A percentile compares a stretch with the other conserved stretches of the same genome.
Conservation (phyloP, 1,140 invertebrate species). For the Cyphomyrmex costatus region DNA sequence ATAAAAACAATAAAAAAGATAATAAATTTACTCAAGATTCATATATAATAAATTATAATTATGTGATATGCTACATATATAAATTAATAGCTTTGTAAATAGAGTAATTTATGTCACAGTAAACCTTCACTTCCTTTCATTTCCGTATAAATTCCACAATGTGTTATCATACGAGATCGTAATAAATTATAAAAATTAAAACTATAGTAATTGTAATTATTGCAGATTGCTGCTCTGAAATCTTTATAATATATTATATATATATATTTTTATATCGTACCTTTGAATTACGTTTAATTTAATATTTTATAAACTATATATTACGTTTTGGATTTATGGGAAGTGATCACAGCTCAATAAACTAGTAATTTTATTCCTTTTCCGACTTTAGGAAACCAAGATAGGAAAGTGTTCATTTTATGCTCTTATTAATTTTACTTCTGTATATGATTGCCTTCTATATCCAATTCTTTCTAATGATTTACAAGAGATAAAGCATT, state of each 20-base stretch:
- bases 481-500: neutral
- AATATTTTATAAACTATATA: constrained; percentile 9
- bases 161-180: constrained; percentile 8
- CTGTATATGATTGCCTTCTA: neutral
- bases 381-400: neutral
- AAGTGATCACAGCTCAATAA: constrained; percentile 35
- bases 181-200: constrained; percentile 26
- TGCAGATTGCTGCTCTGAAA: neutral
- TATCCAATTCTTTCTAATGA: neutral
- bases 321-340: constrained; percentile 20
- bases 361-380: constrained; percentile 28
- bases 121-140: constrained; percentile 61
- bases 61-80: neutral
- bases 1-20: neutral
- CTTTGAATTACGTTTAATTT: neutral
- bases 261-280: neutral
- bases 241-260: neutral
- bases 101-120: constrained; percentile 20
- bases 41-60: neutral
- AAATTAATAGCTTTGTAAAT: neutral
- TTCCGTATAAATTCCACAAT: constrained; percentile 36
- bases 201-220: constrained; percentile 1
- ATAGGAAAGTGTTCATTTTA: constrained; percentile 21
- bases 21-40: neutral
- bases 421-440: neutral